Base-by-base conservation (phyloP, 2,888 invertebrate genomes). In the Mycalesis mineus region DNA sequence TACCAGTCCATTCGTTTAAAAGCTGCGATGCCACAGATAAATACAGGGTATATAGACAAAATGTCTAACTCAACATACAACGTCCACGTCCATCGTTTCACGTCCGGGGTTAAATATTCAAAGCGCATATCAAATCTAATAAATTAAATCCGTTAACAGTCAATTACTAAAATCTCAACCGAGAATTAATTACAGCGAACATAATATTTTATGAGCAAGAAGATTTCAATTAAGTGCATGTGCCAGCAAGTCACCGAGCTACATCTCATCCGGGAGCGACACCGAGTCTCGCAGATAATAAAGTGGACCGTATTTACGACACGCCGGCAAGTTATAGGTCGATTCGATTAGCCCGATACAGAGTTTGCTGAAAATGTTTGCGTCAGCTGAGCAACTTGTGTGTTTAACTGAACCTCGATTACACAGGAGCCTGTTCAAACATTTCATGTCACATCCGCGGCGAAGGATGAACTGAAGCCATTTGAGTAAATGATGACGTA, bases 271-370 rank as follows among this genome's bases (percentile, higher is more conserved):
- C 60, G 59, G 67, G 63, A 60, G 59, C 36, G 56, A 50, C 49
- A 67, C 79, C 75, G 75, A 81, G 77, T 76, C 75, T 77, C 72
- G 71, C 65, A 74, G 80, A 78, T 79, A 81, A 76, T 81, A 80
- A 80, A 80, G 75, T 78, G 73, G 73, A 73, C 73, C 64, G 76
- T 78, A 79, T 82, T 82, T 80, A 78, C 79, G 78, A 75, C 68
- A 68, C 72, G 75, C 74, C 65, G 71, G 72, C 71, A 73, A 82
- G 77, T 78, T 76, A 76, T 77, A 75, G 81, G 79, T 77, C 78
- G 79, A 82, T 83, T 82, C 79, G 82, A 82, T 83, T 82, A 82
- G 77, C 72, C 65, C 71, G 75, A 74, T 76, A 77, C 71, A 70
- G 72, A 74, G 81, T 80, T 77, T 80, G 74, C 72, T 68, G 74